These are phyloP conservation scores for Cynaeus angustus DNA, from an alignment of 2,888 invertebrate species.

Conservation along the genomic window DNA sequence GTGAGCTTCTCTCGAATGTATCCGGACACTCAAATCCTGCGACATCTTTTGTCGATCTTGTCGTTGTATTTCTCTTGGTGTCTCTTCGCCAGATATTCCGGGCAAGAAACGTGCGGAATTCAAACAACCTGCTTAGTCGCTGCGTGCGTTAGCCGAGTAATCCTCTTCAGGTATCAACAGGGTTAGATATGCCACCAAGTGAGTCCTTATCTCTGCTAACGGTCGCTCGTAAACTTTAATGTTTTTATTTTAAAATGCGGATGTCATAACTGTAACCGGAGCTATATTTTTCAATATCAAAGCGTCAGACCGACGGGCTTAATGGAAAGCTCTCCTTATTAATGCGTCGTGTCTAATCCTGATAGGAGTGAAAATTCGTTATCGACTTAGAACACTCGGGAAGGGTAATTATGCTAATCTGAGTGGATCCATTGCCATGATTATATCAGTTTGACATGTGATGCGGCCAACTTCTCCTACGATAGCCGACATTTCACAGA, in stretches of 20 bases:
- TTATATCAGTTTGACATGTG: constrained; percentile 44
- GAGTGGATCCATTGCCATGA: constrained; percentile 41
- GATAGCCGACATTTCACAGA: constrained; percentile 4
- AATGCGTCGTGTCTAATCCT: constrained; percentile 46
- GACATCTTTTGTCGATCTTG: constrained; percentile 50
- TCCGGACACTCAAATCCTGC: constrained; percentile 51
- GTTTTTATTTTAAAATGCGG: constrained; percentile 58
- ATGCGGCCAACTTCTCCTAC: constrained; percentile 22
- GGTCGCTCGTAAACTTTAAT: constrained; percentile 58
- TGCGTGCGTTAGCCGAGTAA: constrained; percentile 57
- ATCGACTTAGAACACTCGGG: constrained; percentile 59
- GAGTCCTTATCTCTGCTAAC: constrained; percentile 59
- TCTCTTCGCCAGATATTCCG: constrained; percentile 43
- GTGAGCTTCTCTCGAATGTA: constrained; percentile 47
- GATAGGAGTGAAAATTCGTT: constrained; percentile 54
- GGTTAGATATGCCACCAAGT: constrained; percentile 53
- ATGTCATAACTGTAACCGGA: constrained; percentile 4
- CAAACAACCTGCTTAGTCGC: constrained; percentile 59
- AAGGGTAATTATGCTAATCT: constrained; percentile 60
- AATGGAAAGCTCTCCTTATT: constrained; percentile 44
- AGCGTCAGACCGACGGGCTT: constrained; percentile 25
- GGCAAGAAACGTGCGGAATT: constrained; percentile 56
- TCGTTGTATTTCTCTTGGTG: constrained; percentile 29
- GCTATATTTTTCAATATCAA: constrained; percentile 12
- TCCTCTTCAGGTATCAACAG: constrained; percentile 60